These are phyloP conservation scores for Zaprionus bogoriensis DNA, from an alignment of 2,888 invertebrate species.

Conservation along the genomic window DNA sequence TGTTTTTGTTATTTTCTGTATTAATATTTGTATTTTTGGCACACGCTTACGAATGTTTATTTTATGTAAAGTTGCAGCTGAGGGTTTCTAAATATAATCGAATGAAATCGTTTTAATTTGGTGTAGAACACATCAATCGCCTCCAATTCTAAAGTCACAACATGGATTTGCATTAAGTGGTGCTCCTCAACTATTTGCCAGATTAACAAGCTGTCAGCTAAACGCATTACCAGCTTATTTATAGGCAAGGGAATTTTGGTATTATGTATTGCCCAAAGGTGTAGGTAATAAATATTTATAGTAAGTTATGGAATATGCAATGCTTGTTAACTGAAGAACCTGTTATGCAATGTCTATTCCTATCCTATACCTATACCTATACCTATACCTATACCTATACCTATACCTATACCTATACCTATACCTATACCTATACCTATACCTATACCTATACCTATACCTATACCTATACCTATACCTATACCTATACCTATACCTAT, in stretches of 20 bases:
- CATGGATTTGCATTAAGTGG: slow-evolving; percentile 26
- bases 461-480: too few relatives aligned
- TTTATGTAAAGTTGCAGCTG: slow-evolving; percentile 40
- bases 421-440: too few relatives aligned
- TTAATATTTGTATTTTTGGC: slow-evolving; percentile 8
- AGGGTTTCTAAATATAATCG: slow-evolving; percentile 19
- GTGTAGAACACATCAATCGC: slow-evolving; percentile 18
- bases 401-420: too few relatives aligned
- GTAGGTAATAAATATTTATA: too few relatives aligned
- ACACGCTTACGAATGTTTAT: slow-evolving; percentile 29
- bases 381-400: too few relatives aligned
- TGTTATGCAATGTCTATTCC: too few relatives aligned
- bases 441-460: too few relatives aligned
- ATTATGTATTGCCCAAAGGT: background rate
- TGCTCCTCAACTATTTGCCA: slow-evolving; percentile 3
- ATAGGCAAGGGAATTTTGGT: slow-evolving; percentile 1
- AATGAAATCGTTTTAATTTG: slow-evolving; percentile 24
- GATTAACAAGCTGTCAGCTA: slow-evolving; percentile 27
- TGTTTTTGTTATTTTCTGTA: background rate
- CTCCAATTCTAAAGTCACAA: slow-evolving; percentile 8
- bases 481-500: too few relatives aligned
- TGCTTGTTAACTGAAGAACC: too few relatives aligned
- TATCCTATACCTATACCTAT: background rate
- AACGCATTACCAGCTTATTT: slow-evolving; percentile 14
- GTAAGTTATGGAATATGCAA: too few relatives aligned